Evolutionary conservation across 2,888 invertebrate species (phyloP).

Genomic region (Eubasilissa splendida): DNA sequence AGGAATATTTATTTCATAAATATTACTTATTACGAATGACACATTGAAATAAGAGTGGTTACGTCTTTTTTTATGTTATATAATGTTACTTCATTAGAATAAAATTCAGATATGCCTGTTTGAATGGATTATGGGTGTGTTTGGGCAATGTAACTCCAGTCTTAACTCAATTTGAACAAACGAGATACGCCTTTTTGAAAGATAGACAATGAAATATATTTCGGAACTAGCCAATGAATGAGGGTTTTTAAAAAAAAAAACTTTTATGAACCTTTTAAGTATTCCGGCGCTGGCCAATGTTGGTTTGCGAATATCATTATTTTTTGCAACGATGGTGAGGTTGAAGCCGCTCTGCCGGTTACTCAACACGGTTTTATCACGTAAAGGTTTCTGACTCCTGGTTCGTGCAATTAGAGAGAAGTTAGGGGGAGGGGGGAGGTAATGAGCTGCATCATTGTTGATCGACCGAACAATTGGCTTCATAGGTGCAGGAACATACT

Average conservation of each 20-base stretch:
- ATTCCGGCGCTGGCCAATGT: constrained; percentile 44
- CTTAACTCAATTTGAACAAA: too few relatives aligned
- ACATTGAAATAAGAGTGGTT: too few relatives aligned
- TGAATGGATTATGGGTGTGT: too few relatives aligned
- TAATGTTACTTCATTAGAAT: too few relatives aligned
- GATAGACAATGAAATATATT: too few relatives aligned
- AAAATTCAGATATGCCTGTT: too few relatives aligned
- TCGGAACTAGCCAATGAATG: too few relatives aligned
- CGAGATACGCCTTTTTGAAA: too few relatives aligned
- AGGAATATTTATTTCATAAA: not conserved
- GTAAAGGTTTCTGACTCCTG: constrained; percentile 60
- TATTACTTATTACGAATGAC: too few relatives aligned
- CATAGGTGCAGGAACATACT: constrained; percentile 59
- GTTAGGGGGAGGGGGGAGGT: constrained; percentile 54
- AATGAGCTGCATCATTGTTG: constrained; percentile 64
- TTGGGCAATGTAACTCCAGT: too few relatives aligned
- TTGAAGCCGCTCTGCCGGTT: constrained; percentile 62
- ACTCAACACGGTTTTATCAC: constrained; percentile 58
- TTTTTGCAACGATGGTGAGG: constrained; percentile 69
- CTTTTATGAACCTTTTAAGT: constrained; percentile 46
- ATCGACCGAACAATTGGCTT: constrained; percentile 69
- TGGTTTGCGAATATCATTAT: constrained; percentile 62
- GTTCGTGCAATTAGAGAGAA: constrained; percentile 65
- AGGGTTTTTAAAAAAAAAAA: too few relatives aligned
- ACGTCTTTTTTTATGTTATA: too few relatives aligned